Conservation (phyloP, 2,113 vertebrate species). For the Scomber japonicus region DNA sequence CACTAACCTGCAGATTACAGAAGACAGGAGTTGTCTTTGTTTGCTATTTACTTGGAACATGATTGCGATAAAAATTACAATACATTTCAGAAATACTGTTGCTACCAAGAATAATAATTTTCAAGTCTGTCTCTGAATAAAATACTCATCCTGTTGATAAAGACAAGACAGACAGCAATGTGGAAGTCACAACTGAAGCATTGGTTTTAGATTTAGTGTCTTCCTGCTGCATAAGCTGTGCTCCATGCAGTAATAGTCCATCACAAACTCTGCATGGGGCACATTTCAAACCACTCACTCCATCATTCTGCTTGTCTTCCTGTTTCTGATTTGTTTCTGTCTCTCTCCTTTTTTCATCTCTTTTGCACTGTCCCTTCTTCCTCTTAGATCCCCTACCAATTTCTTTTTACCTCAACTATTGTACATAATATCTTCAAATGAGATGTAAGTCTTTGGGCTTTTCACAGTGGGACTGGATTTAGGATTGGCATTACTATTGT, state of each 20-base stretch:
- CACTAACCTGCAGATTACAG: too few relatives aligned
- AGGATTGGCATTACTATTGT: not conserved
- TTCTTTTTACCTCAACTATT: not conserved
- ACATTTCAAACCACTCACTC: slow-evolving; percentile 42
- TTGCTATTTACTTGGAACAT: too few relatives aligned
- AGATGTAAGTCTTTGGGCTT: slow-evolving; percentile 10
- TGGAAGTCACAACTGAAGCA: slow-evolving; percentile 2
- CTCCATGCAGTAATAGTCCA: slow-evolving; percentile 51
- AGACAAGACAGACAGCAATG: not conserved
- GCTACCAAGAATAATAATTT: not conserved
- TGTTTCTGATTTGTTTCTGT: slow-evolving; percentile 17
- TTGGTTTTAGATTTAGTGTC: slow-evolving; percentile 15
- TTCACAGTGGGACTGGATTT: not conserved
- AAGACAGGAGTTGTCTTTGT: too few relatives aligned
- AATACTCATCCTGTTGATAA: slow-evolving; percentile 2
- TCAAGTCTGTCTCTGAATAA: slow-evolving; percentile 1
- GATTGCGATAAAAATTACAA: not conserved
- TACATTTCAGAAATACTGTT: not conserved
- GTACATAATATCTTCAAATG: slow-evolving; percentile 13
- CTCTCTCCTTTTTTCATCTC: slow-evolving; percentile 6
- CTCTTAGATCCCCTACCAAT: not conserved
- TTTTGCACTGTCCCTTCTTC: not conserved
- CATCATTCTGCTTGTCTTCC: slow-evolving; percentile 31
- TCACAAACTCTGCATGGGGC: slow-evolving; percentile 65
- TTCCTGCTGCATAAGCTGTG: slow-evolving; percentile 30